Evolutionary conservation across 2,113 vertebrate species (phyloP).

Genomic region (Ramphastos sulfuratus): DNA sequence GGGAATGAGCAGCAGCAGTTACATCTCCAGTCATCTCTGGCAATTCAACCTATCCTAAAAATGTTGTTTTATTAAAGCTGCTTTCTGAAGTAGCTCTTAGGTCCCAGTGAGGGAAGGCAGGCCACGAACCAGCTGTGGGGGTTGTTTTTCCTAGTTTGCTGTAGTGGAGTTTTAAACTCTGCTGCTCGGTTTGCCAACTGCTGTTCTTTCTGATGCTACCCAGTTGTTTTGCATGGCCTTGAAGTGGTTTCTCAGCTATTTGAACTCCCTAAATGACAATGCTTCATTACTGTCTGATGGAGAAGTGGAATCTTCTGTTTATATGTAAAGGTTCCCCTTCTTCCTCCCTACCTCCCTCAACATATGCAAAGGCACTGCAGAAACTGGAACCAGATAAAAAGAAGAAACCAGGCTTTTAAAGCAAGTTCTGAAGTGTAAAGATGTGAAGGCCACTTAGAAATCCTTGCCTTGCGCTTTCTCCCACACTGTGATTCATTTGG

Average conservation of each 20-base stretch:
- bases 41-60: slow-evolving; percentile 28
- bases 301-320: slow-evolving; percentile 79
- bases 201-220: slow-evolving; percentile 74
- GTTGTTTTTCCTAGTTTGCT: slow-evolving; percentile 58
- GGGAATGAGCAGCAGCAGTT: background rate
- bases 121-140: slow-evolving; percentile 67
- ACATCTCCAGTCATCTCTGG: slow-evolving; percentile 29
- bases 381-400: slow-evolving; percentile 83
- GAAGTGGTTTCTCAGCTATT: slow-evolving; percentile 83
- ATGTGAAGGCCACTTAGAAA: slow-evolving; percentile 69
- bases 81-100: slow-evolving; percentile 18
- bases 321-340: slow-evolving; percentile 72
- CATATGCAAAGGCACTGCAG: slow-evolving; percentile 77
- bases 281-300: slow-evolving; percentile 70
- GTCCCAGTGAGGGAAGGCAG: slow-evolving; percentile 11
- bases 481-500: slow-evolving; percentile 79
- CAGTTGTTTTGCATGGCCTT: slow-evolving; percentile 78
- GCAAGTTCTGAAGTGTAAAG: slow-evolving; percentile 71
- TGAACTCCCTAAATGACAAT: slow-evolving; percentile 76
- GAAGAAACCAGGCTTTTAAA: slow-evolving; percentile 72
- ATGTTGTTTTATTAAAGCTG: slow-evolving; percentile 6
- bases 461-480: slow-evolving; percentile 66
- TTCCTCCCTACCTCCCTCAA: slow-evolving; percentile 70
- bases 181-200: slow-evolving; percentile 71
- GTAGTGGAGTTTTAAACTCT: slow-evolving; percentile 60